Evolutionary conservation across 2,888 invertebrate species (phyloP), one percentile per base, ranked within the genome.

Genomic region (Pseudoips prasinana): DNA sequence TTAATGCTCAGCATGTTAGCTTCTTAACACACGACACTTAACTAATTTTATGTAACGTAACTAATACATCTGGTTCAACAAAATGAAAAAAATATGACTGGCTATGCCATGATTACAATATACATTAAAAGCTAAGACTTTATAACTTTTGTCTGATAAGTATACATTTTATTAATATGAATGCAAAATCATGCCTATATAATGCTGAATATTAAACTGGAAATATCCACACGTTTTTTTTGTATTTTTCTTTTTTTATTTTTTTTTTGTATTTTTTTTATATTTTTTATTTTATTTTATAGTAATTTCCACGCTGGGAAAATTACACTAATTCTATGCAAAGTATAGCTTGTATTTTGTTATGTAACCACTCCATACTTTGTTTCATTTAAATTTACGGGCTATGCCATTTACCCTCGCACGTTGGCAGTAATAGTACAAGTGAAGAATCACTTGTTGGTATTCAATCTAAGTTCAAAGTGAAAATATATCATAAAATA

Each of bases 311-410:
- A 90, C 89, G 90, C 90, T 91, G 91, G 93, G 93, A 94, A 94
- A 94, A 94, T 92, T 93, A 92, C 94, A 94, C 94, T 94, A 94
- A 93, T 94, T 94, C 93, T 94, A 94, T 94, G 94, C 94, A 94
- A 94, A 95, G 94, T 94, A 94, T 94, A 94, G 94, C 93, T 94
- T 94, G 94, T 94, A 94, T 87, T 76, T 77, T 86, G 64, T 80
- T 76, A 85, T 75, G 48, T 80, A 80, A 86, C 85, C 88, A 87
- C 88, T 85, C 86, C 88, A 87, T 88, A 87, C 85, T 86, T 88
- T 87, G 85, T 81, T 73, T 80, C 81, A 71, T 73, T 78, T 66
- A 83, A 69, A 66, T 82, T 84, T 78, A 86, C 87, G 88, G 88
- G 84, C 86, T 88, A 87, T 86, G 87, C 86, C 68, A 74, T 84